phyloP scores from a whole-genome alignment of 2,888 invertebrate genomes.

The Luperina testacea region DNA sequence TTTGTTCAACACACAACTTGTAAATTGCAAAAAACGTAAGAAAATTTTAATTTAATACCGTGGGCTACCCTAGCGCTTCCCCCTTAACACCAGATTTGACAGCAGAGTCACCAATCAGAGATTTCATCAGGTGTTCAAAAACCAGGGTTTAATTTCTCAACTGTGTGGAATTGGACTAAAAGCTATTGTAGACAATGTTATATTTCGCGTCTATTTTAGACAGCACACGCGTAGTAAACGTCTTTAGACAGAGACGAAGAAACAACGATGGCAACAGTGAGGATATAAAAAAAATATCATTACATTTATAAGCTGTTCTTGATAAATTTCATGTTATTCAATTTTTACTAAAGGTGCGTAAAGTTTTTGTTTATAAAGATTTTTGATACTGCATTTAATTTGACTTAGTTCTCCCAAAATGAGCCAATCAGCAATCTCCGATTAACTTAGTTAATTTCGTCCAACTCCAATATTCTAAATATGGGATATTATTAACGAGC shows the following conservation, averaged over 20 bases:
- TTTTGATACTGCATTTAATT: background rate
- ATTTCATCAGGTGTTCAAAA: background rate
- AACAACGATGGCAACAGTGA: conserved; percentile 19
- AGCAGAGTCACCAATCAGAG: background rate
- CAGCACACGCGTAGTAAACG: conserved; percentile 5
- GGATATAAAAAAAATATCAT: background rate
- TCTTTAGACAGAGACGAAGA: background rate
- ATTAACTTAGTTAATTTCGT: background rate
- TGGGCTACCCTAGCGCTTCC: background rate
- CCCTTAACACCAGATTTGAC: background rate
- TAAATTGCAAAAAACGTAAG: background rate
- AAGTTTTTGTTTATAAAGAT: background rate
- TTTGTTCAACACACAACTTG: background rate
- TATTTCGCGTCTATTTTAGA: background rate
- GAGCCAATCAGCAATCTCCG: background rate
- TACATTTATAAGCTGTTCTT: background rate
- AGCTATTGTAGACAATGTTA: background rate
- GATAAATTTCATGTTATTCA: background rate
- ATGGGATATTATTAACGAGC: background rate
- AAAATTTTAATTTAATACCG: too few relatives aligned
- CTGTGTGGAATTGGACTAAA: background rate
- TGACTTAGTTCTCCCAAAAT: background rate
- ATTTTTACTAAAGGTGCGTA: background rate
- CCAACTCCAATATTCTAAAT: background rate
- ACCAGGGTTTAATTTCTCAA: background rate